Base-by-base conservation (phyloP, 1,140 invertebrate genomes). In the Drosophila jambulina region DNA sequence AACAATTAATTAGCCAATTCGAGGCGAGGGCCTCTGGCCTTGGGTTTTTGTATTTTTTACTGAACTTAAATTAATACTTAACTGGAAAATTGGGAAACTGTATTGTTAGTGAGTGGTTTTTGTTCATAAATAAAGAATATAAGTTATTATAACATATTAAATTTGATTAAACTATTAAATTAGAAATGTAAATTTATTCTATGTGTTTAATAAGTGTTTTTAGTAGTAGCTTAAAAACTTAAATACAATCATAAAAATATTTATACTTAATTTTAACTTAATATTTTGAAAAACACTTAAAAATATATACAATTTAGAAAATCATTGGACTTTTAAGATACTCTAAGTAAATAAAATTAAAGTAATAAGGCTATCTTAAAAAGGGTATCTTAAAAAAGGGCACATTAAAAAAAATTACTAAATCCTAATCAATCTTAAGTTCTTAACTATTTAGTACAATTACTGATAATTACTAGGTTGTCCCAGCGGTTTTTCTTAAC, bases 1-100 rank as follows among this genome's bases (percentile, higher is more conserved):
- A 85, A 86, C 82, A 85, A 82, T 85, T 85, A 85, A 85, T 85
- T 85, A 85, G 60, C 74, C 63, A 74, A 72, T 58, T 48, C 45
- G 51, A 43, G 38, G 34, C 60, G 38, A 36, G 49, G 51, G 38
- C 29, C 46, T 46, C 43, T 25, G 51, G 25, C 21, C 32, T 36
- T 43, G n/a, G 15, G 1, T 7, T 12, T 15, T 34, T 36, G 9
- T 21, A 3, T 21, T 53, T 54, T 23, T 36, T 36, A 17, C 2
- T 23, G 17, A 17, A 6, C 1, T 23, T 23, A 1, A 10, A 10
- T 36, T 21, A 19, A 32, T 32, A 13, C 23, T 38, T 36, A 36
- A 23, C 1, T 17, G 2, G 19, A 10, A 17, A 25, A 25, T 23
- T 38, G n/a, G 5, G 4, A 4, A 49, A 27, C 10, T 25, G 5